Conservation (phyloP, 2,888 invertebrate genomes). For the Lacanobia wlatinum region DNA sequence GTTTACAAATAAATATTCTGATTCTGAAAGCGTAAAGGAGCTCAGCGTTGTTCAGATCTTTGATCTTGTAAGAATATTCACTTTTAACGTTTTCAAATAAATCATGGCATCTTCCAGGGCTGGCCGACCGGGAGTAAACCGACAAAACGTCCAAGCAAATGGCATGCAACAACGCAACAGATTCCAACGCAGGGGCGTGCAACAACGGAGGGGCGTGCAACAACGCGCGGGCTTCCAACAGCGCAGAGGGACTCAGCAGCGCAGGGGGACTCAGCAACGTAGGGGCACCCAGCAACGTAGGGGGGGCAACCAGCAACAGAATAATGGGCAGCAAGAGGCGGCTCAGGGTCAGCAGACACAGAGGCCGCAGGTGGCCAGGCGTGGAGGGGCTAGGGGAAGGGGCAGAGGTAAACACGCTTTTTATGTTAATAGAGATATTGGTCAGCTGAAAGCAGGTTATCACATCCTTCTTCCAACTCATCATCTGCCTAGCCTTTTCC, state of each 20-base stretch:
- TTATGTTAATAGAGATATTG: not conserved
- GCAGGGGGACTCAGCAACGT: constrained; percentile 10
- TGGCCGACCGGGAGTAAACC: constrained; percentile 17
- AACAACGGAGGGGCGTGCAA: constrained; percentile 11
- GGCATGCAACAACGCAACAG: constrained; percentile 9
- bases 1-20: no score
- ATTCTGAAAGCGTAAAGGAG: no score
- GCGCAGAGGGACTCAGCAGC: constrained; percentile 4
- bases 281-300: constrained; percentile 4
- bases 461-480: no score
- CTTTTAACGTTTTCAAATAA: not conserved
- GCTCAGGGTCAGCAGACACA: constrained; percentile 41
- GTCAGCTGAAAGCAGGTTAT: no score
- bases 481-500: no score
- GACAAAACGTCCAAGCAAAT: constrained; percentile 8
- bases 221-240: constrained; percentile 4
- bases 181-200: constrained; percentile 15
- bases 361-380: constrained; percentile 53
- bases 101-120: constrained; percentile 8
- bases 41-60: no score
- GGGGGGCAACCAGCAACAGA: constrained; percentile 11
- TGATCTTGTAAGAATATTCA: no score
- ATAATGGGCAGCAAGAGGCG: constrained; percentile 9
- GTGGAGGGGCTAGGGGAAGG: constrained; percentile 45
- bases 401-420: constrained; percentile 58